Base-by-base conservation (phyloP, 2,797 vertebrate genomes). In the Sebastes melanostomus region DNA sequence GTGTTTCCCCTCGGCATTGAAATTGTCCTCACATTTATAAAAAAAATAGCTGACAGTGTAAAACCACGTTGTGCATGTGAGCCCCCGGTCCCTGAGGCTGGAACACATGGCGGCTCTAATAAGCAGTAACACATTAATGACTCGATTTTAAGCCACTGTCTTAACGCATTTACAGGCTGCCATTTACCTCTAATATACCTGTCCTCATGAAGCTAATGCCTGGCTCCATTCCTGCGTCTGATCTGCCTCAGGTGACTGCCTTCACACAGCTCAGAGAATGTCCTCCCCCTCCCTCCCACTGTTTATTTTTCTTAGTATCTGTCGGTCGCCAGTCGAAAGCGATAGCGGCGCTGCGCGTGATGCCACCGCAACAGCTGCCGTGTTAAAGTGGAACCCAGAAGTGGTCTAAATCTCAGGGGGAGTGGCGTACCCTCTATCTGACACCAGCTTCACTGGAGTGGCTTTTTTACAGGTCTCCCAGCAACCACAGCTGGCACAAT, bases 101-200 rank as follows among this genome's bases (percentile, higher is more conserved):
- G 25, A 81, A 84, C 89, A 91, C 86, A 83, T 86, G 83, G 81
- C 52, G 22, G 76, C 66, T 72, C 80, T 91, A 93, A 93, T 87
- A 83, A 89, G 87, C 77, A 88, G 74, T 86, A 88, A 86, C 65
- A 61, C 74, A 69, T 89, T 88, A 87, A 90, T 82, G 78, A 32
- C 74, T 75, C 10, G 3, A 80, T 87, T 87, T 83, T 82, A 86
- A 88, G 84, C 88, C 72, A 71, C 90, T 89, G 91, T 94, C 91
- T 89, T 73, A 84, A 89, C 7, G 8, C 78, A 87, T 93, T 93
- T 84, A 72, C 84, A 68, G 75, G 77, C 73, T 88, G 86, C 82
- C 87, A 89, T 79, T 91, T 84, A 78, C 54, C 80, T 18, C 75
- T 87, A 84, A 90, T 88, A 84, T 80, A 84, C 86, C 84, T 85